phyloP scores from a whole-genome alignment of 2,113 vertebrate species.

The Peromyscus californicus region DNA sequence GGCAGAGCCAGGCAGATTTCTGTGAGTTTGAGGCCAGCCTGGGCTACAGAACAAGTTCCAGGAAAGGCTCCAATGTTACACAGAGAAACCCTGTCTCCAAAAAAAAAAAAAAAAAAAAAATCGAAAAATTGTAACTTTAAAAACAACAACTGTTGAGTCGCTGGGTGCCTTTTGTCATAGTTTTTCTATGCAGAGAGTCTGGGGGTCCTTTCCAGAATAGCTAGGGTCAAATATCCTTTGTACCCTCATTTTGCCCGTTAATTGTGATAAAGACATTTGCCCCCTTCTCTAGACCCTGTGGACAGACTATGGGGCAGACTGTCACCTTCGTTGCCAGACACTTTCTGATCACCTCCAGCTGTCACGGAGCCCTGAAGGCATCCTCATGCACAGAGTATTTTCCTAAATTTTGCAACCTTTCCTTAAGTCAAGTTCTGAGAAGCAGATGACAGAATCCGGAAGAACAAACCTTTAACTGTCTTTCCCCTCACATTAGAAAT shows the following conservation, averaged over 20 bases:
- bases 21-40: neutral
- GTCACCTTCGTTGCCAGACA: too few species aligned
- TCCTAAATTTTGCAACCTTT: neutral
- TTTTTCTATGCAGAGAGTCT: neutral
- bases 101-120: neutral
- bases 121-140: neutral
- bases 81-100: neutral
- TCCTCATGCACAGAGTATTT: neutral
- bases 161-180: neutral
- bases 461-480: neutral
- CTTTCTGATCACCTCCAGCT: neutral
- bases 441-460: neutral
- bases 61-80: neutral
- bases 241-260: neutral
- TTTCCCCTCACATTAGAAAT: neutral
- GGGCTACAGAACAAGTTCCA: neutral
- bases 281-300: fast-evolving
- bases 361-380: neutral
- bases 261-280: neutral
- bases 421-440: slow-evolving; percentile 30
- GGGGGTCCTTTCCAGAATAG: neutral
- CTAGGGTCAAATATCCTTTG: neutral
- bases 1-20: neutral
- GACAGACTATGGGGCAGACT: neutral
- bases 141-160: neutral